A percentile compares a stretch with the other conserved stretches of the same genome.
Conservation (phyloP, 2,797 vertebrate genomes). For the Chelmon rostratus region DNA sequence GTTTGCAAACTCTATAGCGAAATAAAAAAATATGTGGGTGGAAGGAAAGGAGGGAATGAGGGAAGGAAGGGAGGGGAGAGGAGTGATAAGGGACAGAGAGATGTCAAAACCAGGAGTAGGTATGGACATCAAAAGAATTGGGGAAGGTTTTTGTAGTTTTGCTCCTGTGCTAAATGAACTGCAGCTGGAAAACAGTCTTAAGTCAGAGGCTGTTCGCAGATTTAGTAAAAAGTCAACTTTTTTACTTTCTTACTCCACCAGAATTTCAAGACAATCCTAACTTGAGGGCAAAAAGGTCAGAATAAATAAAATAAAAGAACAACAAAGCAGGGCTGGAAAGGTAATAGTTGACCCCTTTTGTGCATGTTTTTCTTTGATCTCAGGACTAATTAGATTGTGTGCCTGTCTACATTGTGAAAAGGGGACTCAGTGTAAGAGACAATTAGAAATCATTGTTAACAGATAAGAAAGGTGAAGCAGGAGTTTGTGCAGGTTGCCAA, state of each 20-base stretch:
- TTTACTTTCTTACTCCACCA: not conserved
- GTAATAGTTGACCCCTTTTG: not conserved
- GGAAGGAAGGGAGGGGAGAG: slow-evolving; percentile 29
- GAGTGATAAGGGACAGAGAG: slow-evolving; percentile 56
- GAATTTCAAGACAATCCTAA: not conserved
- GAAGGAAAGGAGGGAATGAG: slow-evolving; percentile 74
- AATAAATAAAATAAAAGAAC: not conserved
- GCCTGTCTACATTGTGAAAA: not conserved
- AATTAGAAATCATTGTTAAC: not conserved
- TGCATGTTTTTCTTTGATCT: not conserved
- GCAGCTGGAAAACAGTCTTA: not conserved
- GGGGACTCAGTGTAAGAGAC: not conserved
- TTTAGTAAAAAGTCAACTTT: not conserved
- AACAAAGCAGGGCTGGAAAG: not conserved
- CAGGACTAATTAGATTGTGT: not conserved
- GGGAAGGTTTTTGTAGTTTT: slow-evolving; percentile 7
- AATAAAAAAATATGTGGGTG: slow-evolving; percentile 80
- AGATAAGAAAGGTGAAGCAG: slow-evolving; percentile 3
- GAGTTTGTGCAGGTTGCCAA: not conserved
- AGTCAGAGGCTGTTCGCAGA: not conserved
- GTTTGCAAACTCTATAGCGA: slow-evolving; percentile 86
- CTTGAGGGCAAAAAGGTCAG: not conserved
- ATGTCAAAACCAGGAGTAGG: slow-evolving; percentile 64
- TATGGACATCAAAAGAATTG: slow-evolving; percentile 35
- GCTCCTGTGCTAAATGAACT: not conserved